phyloP scores from a whole-genome alignment of 23 tunicate species.

The Aplidium turbinatum region DNA sequence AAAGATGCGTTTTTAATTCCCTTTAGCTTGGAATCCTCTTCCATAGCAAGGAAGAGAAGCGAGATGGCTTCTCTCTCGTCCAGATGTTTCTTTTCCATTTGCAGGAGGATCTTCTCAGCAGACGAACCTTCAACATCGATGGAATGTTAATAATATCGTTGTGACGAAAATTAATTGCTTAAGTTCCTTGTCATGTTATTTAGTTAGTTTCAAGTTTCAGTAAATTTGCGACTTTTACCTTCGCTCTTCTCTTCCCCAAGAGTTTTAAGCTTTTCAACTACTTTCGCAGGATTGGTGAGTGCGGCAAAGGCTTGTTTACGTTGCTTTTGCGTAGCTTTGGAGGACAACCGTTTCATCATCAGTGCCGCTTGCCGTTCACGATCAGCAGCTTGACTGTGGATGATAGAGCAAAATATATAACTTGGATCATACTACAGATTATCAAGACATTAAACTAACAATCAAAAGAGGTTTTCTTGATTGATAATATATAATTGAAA shows the following conservation, averaged over 20 bases:
- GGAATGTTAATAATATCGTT: no score
- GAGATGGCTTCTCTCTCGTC: slow-evolving; percentile 58
- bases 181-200: no score
- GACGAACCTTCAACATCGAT: no score
- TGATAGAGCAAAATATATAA: no score
- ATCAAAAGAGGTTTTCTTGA: no score
- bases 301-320: slow-evolving; percentile 50
- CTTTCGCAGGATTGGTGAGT: slow-evolving; percentile 54
- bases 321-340: slow-evolving; percentile 50
- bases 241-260: slow-evolving; percentile 44
- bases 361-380: slow-evolving; percentile 54
- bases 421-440: no score
- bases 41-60: slow-evolving; percentile 49
- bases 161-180: no score
- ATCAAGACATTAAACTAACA: no score
- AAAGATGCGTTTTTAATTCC: slow-evolving; percentile 1
- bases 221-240: slow-evolving; percentile 42
- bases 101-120: slow-evolving; percentile 53
- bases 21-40: slow-evolving; percentile 11
- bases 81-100: slow-evolving; percentile 73
- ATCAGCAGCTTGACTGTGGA: slow-evolving; percentile 29
- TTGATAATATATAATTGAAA: no score
- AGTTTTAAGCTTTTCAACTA: slow-evolving; percentile 36
- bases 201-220: no score
- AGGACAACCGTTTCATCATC: slow-evolving; percentile 70